Conservation (phyloP, 2,888 invertebrate genomes). For the Hetaerina titia region DNA sequence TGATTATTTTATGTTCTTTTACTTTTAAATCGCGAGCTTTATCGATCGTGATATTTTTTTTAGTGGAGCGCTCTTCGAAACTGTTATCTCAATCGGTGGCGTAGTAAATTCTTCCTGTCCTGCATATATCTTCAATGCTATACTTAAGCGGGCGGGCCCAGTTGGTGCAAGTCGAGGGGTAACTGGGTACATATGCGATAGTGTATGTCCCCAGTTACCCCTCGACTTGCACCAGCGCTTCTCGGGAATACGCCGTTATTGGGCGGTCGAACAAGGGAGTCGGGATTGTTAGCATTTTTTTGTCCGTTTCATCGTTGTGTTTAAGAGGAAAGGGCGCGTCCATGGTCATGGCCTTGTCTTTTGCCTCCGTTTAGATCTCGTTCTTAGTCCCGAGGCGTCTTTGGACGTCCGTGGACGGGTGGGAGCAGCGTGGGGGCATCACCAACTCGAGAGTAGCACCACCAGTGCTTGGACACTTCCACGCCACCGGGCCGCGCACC, state of each 20-base stretch:
- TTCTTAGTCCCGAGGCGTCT: conserved; percentile 12
- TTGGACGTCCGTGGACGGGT: background rate
- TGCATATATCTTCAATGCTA: no score
- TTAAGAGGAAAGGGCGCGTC: background rate
- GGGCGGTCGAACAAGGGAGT: background rate
- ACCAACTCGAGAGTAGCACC: background rate
- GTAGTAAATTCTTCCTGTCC: no score
- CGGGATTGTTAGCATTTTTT: background rate
- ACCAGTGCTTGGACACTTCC: background rate
- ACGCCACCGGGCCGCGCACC: background rate
- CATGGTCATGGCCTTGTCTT: conserved; percentile 15
- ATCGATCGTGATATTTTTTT: no score
- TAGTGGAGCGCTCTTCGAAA: no score
- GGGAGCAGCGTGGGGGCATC: background rate
- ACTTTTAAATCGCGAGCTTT: no score
- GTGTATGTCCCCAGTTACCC: no score
- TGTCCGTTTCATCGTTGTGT: background rate
- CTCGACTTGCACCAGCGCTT: background rate
- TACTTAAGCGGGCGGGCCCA: no score
- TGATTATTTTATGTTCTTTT: no score
- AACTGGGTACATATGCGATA: no score
- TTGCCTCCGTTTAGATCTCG: background rate
- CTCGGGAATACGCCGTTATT: background rate
- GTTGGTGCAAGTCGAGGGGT: no score
- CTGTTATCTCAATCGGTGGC: no score